These are phyloP conservation scores for Amphimedon queenslandica DNA, from an alignment of 37 sponge, comb jelly and placozoan genomes.

Conservation along the genomic window DNA sequence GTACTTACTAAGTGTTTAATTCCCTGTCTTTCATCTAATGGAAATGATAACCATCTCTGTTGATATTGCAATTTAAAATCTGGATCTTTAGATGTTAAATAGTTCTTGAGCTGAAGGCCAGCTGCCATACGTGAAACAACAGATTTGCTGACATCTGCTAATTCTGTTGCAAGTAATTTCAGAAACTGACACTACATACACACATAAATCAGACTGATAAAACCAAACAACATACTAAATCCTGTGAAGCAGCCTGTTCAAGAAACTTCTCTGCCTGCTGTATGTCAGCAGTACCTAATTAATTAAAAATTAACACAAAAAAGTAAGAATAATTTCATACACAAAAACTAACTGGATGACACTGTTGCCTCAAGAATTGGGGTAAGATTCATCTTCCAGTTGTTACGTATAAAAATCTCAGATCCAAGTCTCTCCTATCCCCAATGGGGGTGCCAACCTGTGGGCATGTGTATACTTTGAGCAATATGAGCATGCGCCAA, in stretches of 20 bases:
- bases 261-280: slow-evolving; percentile 40
- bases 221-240: slow-evolving; percentile 38
- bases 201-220: background rate
- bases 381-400: slow-evolving; percentile 38
- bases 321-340: background rate
- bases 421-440: no score
- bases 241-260: slow-evolving; percentile 47
- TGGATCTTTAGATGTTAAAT: slow-evolving; percentile 85
- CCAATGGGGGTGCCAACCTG: no score
- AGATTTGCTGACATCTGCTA: slow-evolving; percentile 64
- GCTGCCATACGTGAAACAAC: slow-evolving; percentile 84
- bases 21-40: slow-evolving; percentile 37
- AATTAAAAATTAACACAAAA: background rate
- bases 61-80: slow-evolving; percentile 53
- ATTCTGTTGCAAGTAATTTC: slow-evolving; percentile 62
- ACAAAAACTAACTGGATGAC: slow-evolving; percentile 31
- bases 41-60: slow-evolving; percentile 77
- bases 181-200: slow-evolving; percentile 70
- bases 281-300: slow-evolving; percentile 35
- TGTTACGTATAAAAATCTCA: no score
- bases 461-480: no score
- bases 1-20: slow-evolving; percentile 75
- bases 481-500: no score
- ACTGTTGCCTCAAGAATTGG: slow-evolving; percentile 68
- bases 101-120: slow-evolving; percentile 97